Percentiles rank a stretch among this genome's conserved stretches.
Conservation (phyloP, 2,888 invertebrate species). For the Schrankia costaestrigalis region DNA sequence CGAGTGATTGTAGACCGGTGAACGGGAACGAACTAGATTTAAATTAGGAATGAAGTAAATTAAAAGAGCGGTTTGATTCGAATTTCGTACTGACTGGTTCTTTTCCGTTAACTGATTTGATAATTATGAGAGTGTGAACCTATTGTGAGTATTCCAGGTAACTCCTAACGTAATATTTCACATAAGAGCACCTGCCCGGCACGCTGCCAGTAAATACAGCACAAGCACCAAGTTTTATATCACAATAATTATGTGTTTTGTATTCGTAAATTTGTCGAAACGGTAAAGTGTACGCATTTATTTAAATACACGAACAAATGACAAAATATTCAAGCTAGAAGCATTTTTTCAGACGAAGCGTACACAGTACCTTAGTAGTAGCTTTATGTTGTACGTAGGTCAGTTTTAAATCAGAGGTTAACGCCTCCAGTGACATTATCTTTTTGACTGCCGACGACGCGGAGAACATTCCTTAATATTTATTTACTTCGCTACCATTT, state of each 20-base stretch:
- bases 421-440: slow-evolving; percentile 46
- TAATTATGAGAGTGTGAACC: slow-evolving; percentile 57
- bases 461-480: slow-evolving; percentile 37
- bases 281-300: slow-evolving; percentile 65
- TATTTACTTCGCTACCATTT: slow-evolving; percentile 13
- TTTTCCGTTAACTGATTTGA: slow-evolving; percentile 41
- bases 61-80: neutral
- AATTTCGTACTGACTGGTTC: slow-evolving; percentile 22
- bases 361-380: slow-evolving; percentile 71
- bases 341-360: slow-evolving; percentile 37
- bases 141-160: slow-evolving; percentile 68
- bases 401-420: slow-evolving; percentile 54
- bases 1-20: slow-evolving; percentile 30
- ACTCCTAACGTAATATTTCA: slow-evolving; percentile 73
- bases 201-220: slow-evolving; percentile 80
- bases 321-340: slow-evolving; percentile 20
- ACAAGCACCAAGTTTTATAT: slow-evolving; percentile 80
- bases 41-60: neutral
- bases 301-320: slow-evolving; percentile 17
- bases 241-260: slow-evolving; percentile 79
- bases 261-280: slow-evolving; percentile 74
- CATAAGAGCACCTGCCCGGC: slow-evolving; percentile 80
- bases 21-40: slow-evolving; percentile 20
- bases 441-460: slow-evolving; percentile 45
- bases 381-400: slow-evolving; percentile 79